Evolutionary conservation across 1,140 invertebrate species (phyloP), one percentile per base, ranked within the genome.

Genomic region (Drosophila insularis): DNA sequence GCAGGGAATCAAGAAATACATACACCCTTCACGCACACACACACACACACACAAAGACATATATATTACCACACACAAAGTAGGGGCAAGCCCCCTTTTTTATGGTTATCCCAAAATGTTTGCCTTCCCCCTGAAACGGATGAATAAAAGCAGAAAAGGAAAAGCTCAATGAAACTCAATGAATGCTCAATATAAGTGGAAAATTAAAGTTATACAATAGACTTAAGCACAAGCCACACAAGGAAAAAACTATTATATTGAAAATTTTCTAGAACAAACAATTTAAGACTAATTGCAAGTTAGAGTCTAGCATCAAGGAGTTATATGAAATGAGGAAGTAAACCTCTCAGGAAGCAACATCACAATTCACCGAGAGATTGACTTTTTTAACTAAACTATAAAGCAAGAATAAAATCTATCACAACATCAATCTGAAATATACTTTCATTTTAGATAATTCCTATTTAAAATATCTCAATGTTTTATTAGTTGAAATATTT

Each of bases 81-180:
- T 64, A 74, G 66, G 71, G 71, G 69, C 50, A 27, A 75, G 68
- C 66, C 55, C 55, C 71, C 27, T 27, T 66, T 81, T 81, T 87
- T 86, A 86, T 79, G 82, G 71, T 72, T 82, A 87, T 79, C 65
- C 63, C 71, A 63, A 64, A 69, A 53, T 68, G 71, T 68, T 50
- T 50, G 17, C 35, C 11, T 37, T 13, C 11, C 35, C 35, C 11
- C 35, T 37, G 2, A 11, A 10, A 13, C 17, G 43, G 17, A 50
- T 50, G 17, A 50, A 50, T 50, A 50, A 46, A 55, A 63, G 35
- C 17, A 53, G 63, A 58, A 72, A 43, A 64, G 73, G 64, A 77
- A 77, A 69, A 77, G 61, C 61, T 23, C 64, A 50, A 50, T 50
- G 21, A 61, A 68, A 68, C 46, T 55, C 40, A 14, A 13, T 19